Evolutionary conservation across 2,888 invertebrate species (phyloP), one percentile per base, ranked within the genome.

Genomic region (Heliconius ethilla): DNA sequence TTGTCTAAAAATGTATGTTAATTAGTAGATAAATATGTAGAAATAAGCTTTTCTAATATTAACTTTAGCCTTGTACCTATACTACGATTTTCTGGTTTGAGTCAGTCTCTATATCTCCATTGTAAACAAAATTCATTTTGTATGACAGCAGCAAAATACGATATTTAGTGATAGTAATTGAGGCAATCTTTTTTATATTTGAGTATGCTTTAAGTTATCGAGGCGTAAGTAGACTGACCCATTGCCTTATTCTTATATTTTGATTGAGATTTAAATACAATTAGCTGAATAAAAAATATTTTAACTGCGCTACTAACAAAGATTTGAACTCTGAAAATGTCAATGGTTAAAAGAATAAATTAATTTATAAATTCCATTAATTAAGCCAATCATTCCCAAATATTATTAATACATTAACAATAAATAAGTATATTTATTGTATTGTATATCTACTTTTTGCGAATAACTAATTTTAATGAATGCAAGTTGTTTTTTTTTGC

Each of bases 71-170:
- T 69, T 69, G 69, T 25, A 51, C 51, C 51, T 51, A 69, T n/a
- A n/a, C 66, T 33, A 69, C 5, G 40, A 27, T 18, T 69, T 45
- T 69, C 69, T 69, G 69, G 69, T 45, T 69, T 45, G 40, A 45
- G 40, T 45, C 69, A 69, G 69, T 25, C 40, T n/a, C 9, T 69
- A 27, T 69, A 40, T 25, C 40, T 45, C 7, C 7, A 45, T 40
- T 69, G 69, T 69, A 69, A 69, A 69, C 18, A 69, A 40, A 69
- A 69, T 69, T 15, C 13, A 18, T 40, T 69, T 37, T 45, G 37
- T 69, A 40, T 69, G 69, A 69, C 69, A 45, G 15, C 15, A 45
- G n/a, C 25, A 45, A 40, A 40, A 40, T 69, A 40, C 7, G 40
- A 69, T 5, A 5, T 40, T 13, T 25, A 25, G 40, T 40, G 40